phyloP scores from a whole-genome alignment of 2,797 vertebrate genomes.

The Capromys pilorides region DNA sequence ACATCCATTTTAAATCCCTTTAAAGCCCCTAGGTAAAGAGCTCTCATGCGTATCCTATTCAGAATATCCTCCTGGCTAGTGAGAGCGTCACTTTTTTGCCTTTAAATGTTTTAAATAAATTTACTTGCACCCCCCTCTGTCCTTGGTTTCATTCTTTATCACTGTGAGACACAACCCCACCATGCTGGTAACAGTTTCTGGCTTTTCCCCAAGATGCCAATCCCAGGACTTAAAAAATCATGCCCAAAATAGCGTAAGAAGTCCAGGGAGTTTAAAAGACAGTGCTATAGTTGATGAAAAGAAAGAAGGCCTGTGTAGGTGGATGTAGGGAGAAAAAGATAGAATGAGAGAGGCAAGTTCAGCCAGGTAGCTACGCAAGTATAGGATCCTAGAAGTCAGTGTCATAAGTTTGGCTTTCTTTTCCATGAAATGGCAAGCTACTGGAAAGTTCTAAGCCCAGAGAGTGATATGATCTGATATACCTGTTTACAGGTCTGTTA shows the following conservation, averaged over 20 bases:
- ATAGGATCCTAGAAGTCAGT: background rate
- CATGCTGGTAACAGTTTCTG: background rate
- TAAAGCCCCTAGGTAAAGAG: background rate
- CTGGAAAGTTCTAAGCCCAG: background rate
- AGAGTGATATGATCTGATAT: background rate
- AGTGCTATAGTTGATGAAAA: background rate
- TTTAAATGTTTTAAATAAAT: background rate
- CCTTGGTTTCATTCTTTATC: background rate
- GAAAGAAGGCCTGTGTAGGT: background rate
- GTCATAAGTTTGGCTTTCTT: constrained; percentile 33
- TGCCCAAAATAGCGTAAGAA: background rate
- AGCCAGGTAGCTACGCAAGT: background rate
- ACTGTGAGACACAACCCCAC: background rate
- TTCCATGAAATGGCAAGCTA: background rate
- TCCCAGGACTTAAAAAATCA: constrained; percentile 15
- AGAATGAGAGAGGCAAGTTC: background rate
- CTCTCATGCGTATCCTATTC: background rate
- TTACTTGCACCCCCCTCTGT: background rate
- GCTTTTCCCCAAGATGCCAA: background rate
- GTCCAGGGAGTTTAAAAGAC: background rate
- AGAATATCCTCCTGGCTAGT: background rate
- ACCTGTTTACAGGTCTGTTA: background rate
- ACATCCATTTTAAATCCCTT: too few species aligned
- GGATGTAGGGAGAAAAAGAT: background rate
- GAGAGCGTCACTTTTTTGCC: background rate